Base-by-base conservation (phyloP, 2,113 vertebrate species). In the Fregata magnificens region DNA sequence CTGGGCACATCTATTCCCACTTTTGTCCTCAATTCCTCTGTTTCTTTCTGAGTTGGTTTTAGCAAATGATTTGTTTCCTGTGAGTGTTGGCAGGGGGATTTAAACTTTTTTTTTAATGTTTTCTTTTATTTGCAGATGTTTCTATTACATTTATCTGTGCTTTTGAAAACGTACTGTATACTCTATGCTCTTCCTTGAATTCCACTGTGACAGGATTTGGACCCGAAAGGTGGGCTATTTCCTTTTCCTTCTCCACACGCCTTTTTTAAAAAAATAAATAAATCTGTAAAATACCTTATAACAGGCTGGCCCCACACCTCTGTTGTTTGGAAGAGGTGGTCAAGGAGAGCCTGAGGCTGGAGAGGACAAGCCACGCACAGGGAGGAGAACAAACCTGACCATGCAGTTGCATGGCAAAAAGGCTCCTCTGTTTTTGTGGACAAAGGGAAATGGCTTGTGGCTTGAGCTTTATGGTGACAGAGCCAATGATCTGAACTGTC, bases 191-290 rank as follows among this genome's bases (percentile, higher is more conserved):
- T 52, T 53, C 59, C 47, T 80, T 3, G 2, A 74, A 58, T 66
- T 78, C 28, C 45, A 44, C 6, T 38, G 20, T 36, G 38, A 42
- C 3, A 45, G 36, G 29, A 73, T 47, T 85, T 11, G 9, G n/a
- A 49, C 16, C 3, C 32, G 17, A 84, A 80, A 70, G 14, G 5
- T 25, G 15, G n/a, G 5, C 13, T 92, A 32, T 66, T 82, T 16
- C 22, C 28, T 50, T 86, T 79, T 81, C n/a, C 11, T 82, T 58
- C 20, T 8, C 4, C 3, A 14, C 5, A 21, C 0, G 0, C 0
- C 24, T 36, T 36, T 26, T n/a, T 36, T 3, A 4, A 8, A 45
- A 18, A 50, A 34, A 16, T 2, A 36, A 25, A 26, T 12, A 9
- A 12, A 9, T 16, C 15, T 61, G 9, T 66, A 70, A 53, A 90